phyloP scores from a whole-genome alignment of 1,140 invertebrate species.

The Bathynomus jamesi region DNA sequence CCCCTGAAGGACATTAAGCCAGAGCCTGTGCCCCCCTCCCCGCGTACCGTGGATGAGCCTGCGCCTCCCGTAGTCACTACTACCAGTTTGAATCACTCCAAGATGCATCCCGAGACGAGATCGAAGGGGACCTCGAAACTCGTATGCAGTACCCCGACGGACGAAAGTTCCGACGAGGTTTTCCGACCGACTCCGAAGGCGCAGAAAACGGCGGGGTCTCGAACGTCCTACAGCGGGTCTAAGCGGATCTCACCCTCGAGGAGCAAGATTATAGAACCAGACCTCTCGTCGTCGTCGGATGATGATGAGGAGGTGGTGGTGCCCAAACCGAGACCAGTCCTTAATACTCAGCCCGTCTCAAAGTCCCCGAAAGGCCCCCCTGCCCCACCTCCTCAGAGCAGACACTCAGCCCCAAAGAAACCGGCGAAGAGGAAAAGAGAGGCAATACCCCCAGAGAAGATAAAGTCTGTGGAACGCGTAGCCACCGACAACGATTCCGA shows the following conservation, averaged over 20 bases:
- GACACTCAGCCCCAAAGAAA: not conserved
- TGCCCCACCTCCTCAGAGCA: not conserved
- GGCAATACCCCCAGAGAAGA: not conserved
- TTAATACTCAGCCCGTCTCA: not conserved
- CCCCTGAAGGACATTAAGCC: not conserved
- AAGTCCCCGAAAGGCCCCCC: not conserved
- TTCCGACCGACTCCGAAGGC: not conserved
- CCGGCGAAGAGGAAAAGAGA: not conserved
- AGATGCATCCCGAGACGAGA: not conserved
- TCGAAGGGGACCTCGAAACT: not conserved
- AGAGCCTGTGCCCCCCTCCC: not conserved
- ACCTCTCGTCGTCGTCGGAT: not conserved
- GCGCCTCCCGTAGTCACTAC: not conserved
- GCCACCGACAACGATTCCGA: not conserved
- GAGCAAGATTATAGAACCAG: not conserved
- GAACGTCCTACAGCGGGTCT: no score
- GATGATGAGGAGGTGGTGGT: not conserved
- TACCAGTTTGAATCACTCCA: not conserved
- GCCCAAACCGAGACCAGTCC: not conserved
- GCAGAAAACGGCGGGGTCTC: not conserved
- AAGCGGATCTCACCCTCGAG: not conserved
- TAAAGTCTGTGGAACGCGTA: no score
- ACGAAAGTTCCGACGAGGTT: not conserved
- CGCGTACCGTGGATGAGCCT: not conserved
- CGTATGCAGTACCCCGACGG: not conserved